Evolutionary conservation across 2,113 vertebrate species (phyloP).

Genomic region (Lipophrys pholis): DNA sequence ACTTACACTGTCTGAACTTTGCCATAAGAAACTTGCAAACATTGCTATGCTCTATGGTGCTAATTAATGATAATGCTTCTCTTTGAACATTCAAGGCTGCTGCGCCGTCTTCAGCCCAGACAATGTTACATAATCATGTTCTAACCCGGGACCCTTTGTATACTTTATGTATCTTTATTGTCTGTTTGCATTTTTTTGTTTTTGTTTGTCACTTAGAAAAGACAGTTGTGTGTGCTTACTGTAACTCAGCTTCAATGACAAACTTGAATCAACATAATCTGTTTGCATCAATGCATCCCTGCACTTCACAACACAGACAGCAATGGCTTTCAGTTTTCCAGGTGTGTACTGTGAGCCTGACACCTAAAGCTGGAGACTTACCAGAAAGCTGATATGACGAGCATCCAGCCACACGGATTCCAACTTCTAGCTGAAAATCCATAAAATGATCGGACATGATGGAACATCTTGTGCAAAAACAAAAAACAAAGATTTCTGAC

Average conservation of each 20-base stretch:
- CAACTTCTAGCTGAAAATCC: slow-evolving; percentile 29
- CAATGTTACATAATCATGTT: slow-evolving; percentile 84
- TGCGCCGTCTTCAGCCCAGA: slow-evolving; percentile 82
- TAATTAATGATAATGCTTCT: slow-evolving; percentile 54
- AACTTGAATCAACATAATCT: slow-evolving; percentile 82
- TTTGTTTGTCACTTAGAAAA: slow-evolving; percentile 75
- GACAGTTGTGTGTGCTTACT: slow-evolving; percentile 81
- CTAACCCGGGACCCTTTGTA: slow-evolving; percentile 82
- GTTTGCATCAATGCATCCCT: slow-evolving; percentile 40
- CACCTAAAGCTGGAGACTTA: slow-evolving; percentile 19
- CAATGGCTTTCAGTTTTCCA: slow-evolving; percentile 17
- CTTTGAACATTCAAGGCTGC: slow-evolving; percentile 70
- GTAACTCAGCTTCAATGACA: slow-evolving; percentile 82
- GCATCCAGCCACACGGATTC: slow-evolving; percentile 43
- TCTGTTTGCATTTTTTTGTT: slow-evolving; percentile 71
- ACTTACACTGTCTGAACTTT: slow-evolving; percentile 61
- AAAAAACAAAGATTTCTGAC: slow-evolving; percentile 65
- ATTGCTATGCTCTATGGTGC: slow-evolving; percentile 71
- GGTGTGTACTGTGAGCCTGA: slow-evolving; percentile 14
- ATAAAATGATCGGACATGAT: slow-evolving; percentile 40
- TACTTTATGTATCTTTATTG: slow-evolving; percentile 81
- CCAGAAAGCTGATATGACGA: slow-evolving; percentile 68
- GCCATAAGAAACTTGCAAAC: slow-evolving; percentile 35
- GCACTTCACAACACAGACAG: slow-evolving; percentile 34
- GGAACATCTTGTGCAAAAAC: slow-evolving; percentile 21